phyloP scores from a whole-genome alignment of 2,113 vertebrate genomes.

The Phalacrocorax pelagicus region DNA sequence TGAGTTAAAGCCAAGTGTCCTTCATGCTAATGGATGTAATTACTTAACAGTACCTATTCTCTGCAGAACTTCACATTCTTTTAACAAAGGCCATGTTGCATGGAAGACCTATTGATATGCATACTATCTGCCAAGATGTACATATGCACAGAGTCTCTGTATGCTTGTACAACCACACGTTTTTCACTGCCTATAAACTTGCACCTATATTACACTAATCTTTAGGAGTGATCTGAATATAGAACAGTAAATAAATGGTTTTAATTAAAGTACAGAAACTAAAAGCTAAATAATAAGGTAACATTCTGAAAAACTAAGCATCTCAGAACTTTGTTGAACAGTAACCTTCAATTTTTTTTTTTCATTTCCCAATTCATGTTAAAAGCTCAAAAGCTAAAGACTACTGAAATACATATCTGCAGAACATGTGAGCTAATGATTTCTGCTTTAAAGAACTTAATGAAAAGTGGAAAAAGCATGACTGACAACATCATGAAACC shows the following conservation, averaged over 20 bases:
- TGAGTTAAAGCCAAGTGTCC: background rate
- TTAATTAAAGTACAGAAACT: background rate
- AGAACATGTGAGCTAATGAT: background rate
- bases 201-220: background rate
- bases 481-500: background rate
- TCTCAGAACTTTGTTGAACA: background rate
- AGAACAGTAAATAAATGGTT: background rate
- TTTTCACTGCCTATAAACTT: background rate
- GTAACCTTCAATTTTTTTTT: background rate
- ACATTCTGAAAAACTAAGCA: background rate
- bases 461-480: background rate
- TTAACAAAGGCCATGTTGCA: background rate
- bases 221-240: background rate
- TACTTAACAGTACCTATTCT: background rate
- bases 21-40: background rate
- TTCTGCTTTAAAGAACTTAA: background rate
- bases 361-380: background rate
- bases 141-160: fast-evolving
- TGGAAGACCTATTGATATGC: background rate
- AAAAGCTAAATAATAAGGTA: background rate
- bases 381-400: background rate
- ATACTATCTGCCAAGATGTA: background rate
- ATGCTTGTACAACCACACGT: background rate
- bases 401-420: background rate
- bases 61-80: background rate